Evolutionary conservation across 2,797 vertebrate species (phyloP).

Genomic region (Anas georgica): DNA sequence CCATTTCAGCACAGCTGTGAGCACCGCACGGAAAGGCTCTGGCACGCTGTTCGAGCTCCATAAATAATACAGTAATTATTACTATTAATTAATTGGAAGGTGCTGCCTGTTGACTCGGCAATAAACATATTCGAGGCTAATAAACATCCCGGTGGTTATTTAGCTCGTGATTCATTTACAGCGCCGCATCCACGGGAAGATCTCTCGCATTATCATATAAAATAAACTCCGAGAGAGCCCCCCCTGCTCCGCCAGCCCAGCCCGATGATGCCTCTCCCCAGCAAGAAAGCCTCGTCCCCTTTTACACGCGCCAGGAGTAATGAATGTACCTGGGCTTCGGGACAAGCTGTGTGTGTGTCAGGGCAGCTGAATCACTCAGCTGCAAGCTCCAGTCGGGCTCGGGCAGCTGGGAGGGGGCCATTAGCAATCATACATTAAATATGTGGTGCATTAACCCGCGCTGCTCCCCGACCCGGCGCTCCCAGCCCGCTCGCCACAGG

Average conservation of each 20-base stretch:
- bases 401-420: slow-evolving; percentile 79
- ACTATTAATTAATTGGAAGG: slow-evolving; percentile 73
- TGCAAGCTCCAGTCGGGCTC: slow-evolving; percentile 62
- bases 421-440: slow-evolving; percentile 87
- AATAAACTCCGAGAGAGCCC: background rate
- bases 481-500: background rate
- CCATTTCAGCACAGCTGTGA: slow-evolving; percentile 5
- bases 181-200: background rate
- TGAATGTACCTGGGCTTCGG: slow-evolving; percentile 36
- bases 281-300: background rate
- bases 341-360: slow-evolving; percentile 46
- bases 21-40: background rate
- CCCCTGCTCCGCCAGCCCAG: background rate
- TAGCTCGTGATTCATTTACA: slow-evolving; percentile 57
- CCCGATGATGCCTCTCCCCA: background rate
- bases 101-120: slow-evolving; percentile 65
- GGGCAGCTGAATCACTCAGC: slow-evolving; percentile 64
- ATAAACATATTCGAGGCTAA: slow-evolving; percentile 57
- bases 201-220: background rate
- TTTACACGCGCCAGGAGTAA: slow-evolving; percentile 69
- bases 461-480: slow-evolving; percentile 48
- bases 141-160: slow-evolving; percentile 64
- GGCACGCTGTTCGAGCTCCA: slow-evolving; percentile 1
- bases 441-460: slow-evolving; percentile 71
- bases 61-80: slow-evolving; percentile 68